Percentiles rank a stretch among this genome's conserved stretches.
phyloP scores from a whole-genome alignment of 2,113 vertebrate species.

The Mastomys natalensis region DNA sequence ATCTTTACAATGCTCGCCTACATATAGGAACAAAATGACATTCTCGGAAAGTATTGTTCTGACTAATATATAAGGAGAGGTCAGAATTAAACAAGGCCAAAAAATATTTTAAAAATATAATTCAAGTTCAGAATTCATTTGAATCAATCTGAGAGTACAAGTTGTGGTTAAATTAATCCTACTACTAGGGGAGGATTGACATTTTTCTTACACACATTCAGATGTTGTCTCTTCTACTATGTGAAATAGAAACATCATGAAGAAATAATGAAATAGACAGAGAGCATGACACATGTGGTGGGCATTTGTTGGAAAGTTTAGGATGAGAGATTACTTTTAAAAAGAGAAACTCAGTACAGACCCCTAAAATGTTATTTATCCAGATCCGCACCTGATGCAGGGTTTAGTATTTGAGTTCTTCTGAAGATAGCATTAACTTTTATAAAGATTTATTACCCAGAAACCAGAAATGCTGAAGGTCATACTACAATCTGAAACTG shows the following conservation, averaged over 20 bases:
- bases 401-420: slow-evolving; percentile 21
- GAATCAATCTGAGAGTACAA: slow-evolving; percentile 22
- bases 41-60: slow-evolving; percentile 71
- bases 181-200: slow-evolving; percentile 15
- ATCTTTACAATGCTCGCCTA: slow-evolving; percentile 59
- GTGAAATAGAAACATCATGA: slow-evolving; percentile 59
- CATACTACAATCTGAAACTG: slow-evolving; percentile 43
- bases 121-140: slow-evolving; percentile 68
- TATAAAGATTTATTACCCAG: slow-evolving; percentile 50
- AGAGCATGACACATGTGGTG: slow-evolving; percentile 58
- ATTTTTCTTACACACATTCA: slow-evolving; percentile 62
- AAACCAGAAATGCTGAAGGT: slow-evolving; percentile 50
- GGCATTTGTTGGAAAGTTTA: slow-evolving; percentile 64
- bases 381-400: not conserved
- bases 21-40: slow-evolving; percentile 66
- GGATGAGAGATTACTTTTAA: not conserved
- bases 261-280: slow-evolving; percentile 64
- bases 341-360: not conserved
- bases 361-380: not conserved
- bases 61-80: slow-evolving; percentile 68
- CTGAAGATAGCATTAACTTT: slow-evolving; percentile 24
- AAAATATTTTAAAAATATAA: slow-evolving; percentile 56
- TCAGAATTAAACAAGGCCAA: not conserved
- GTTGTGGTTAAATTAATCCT: slow-evolving; percentile 32
- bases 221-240: slow-evolving; percentile 37